Evolutionary conservation across 1,140 invertebrate genomes (phyloP).

Genomic region (Lepidostoma basale): DNA sequence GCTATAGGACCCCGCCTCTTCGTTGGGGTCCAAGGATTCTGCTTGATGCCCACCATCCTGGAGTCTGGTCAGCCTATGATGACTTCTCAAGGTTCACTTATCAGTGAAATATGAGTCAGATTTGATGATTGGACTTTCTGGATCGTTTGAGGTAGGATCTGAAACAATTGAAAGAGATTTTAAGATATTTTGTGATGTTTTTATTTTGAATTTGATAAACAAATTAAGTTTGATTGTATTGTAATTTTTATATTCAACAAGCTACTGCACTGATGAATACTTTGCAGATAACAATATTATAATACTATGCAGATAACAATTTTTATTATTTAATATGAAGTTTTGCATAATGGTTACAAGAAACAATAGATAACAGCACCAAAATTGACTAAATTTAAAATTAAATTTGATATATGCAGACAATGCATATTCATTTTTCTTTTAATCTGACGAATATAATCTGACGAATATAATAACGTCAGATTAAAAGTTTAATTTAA

Average conservation of each 20-base stretch:
- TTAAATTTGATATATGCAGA: too few relatives aligned
- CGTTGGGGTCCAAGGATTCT: conserved; percentile 87
- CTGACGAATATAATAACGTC: too few relatives aligned
- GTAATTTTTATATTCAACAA: not conserved
- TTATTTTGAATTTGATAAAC: not conserved
- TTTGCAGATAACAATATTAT: too few relatives aligned
- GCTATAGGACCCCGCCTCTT: conserved; percentile 88
- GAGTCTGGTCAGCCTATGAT: not conserved
- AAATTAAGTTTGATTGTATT: not conserved
- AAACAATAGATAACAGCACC: too few relatives aligned
- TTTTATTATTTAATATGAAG: too few relatives aligned
- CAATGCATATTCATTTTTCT: too few relatives aligned
- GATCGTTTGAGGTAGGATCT: not conserved
- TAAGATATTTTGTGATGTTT: not conserved
- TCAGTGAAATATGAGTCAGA: not conserved
- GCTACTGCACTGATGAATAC: too few relatives aligned
- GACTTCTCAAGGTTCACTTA: not conserved
- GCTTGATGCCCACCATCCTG: conserved; percentile 58
- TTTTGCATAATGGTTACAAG: too few relatives aligned
- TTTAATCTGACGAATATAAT: too few relatives aligned
- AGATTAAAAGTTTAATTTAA: too few relatives aligned
- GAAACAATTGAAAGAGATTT: not conserved
- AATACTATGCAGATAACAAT: too few relatives aligned
- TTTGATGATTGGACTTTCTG: not conserved
- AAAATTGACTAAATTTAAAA: too few relatives aligned